Percentiles rank a stretch among this genome's conserved stretches.
These are phyloP conservation scores for Ataeniobius toweri DNA, from an alignment of 2,797 vertebrate species.

Conservation along the genomic window DNA sequence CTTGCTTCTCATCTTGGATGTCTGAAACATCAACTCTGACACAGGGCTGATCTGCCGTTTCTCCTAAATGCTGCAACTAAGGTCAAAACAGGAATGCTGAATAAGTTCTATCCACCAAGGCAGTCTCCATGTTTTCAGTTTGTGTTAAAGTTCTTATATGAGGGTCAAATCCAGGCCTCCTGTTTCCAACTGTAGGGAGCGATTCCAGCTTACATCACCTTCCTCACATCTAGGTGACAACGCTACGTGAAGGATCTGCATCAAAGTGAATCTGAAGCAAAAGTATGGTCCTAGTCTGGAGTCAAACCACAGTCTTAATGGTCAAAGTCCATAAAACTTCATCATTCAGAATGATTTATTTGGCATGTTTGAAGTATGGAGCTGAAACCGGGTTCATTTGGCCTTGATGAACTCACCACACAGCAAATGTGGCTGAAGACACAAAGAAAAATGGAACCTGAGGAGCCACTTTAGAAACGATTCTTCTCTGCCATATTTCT, in stretches of 20 bases:
- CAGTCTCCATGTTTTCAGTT: background rate
- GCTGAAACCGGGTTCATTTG: background rate
- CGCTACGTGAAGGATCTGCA: too few relatives aligned
- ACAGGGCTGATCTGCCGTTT: too few relatives aligned
- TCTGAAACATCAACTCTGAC: too few relatives aligned
- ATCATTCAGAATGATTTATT: background rate
- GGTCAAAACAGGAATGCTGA: background rate
- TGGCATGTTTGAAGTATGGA: background rate
- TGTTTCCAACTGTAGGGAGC: background rate
- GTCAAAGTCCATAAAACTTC: background rate
- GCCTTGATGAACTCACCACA: background rate
- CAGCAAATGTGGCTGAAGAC: background rate
- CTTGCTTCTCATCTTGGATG: too few relatives aligned
- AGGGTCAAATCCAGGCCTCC: background rate
- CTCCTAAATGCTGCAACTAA: background rate
- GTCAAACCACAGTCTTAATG: too few relatives aligned
- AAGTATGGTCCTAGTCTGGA: too few relatives aligned
- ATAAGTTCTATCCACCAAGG: background rate
- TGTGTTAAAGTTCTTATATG: background rate
- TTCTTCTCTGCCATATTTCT: constrained; percentile 16
- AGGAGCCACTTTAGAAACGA: background rate
- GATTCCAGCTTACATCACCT: too few relatives aligned
- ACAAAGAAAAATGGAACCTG: background rate
- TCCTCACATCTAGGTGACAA: background rate
- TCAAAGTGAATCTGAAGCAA: too few relatives aligned